A percentile compares a stretch with the other conserved stretches of the same genome.
Conservation (phyloP, 2,888 invertebrate genomes). For the Tricholauxania praeusta region DNA sequence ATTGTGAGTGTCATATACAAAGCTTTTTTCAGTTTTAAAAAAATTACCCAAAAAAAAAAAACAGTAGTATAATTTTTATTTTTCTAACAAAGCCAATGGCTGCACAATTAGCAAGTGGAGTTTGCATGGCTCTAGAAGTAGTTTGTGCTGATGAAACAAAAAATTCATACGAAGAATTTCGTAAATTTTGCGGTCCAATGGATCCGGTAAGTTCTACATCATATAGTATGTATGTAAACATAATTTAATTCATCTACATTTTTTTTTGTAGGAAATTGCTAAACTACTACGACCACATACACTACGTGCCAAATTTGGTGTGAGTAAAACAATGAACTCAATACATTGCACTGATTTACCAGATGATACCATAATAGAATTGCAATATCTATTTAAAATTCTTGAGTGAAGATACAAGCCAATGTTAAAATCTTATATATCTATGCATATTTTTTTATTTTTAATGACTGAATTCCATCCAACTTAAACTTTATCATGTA, state of each 20-base stretch:
- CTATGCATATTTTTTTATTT: constrained; percentile 10
- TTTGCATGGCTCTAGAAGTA: constrained; percentile 89
- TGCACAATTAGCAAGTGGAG: constrained; percentile 84
- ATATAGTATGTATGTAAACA: not conserved
- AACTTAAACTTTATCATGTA: not conserved
- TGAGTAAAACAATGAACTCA: constrained; percentile 85
- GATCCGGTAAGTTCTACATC: constrained; percentile 82
- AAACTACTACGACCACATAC: constrained; percentile 85
- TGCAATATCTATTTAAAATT: constrained; percentile 85
- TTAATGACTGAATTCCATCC: not conserved
- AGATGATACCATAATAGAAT: constrained; percentile 87
- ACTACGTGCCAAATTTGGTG: constrained; percentile 86
- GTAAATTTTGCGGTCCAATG: constrained; percentile 87
- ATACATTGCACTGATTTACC: constrained; percentile 94
- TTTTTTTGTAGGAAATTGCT: constrained; percentile 80
- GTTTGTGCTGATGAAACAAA: constrained; percentile 71
- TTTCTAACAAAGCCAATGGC: constrained; percentile 77
- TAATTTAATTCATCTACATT: constrained; percentile 16
- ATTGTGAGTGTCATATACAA: constrained; percentile 69
- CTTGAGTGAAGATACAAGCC: constrained; percentile 59
- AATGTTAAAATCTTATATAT: constrained; percentile 3
- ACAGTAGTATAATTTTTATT: not conserved
- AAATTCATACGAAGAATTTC: constrained; percentile 78
- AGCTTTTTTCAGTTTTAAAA: not conserved
- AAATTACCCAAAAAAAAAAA: constrained; percentile 3